phyloP scores from a whole-genome alignment of 2,888 invertebrate species.

The Drosophila kanekoi region DNA sequence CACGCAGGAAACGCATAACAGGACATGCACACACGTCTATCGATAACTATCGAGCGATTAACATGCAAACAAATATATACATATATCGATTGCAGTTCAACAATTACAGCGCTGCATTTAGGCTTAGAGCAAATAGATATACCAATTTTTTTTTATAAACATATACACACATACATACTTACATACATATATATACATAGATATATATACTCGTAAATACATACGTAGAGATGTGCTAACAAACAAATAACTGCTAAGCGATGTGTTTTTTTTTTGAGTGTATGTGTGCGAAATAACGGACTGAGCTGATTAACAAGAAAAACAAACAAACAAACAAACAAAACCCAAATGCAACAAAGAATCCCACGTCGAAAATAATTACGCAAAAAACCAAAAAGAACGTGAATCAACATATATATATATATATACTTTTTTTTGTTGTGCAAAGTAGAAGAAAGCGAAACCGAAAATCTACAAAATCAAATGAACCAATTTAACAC shows the following conservation, averaged over 20 bases:
- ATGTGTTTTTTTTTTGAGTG: slow-evolving; percentile 15
- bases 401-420: slow-evolving; percentile 1
- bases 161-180: slow-evolving; percentile 6
- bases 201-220: slow-evolving; percentile 5
- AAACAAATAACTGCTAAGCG: background rate
- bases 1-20: slow-evolving; percentile 24
- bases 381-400: slow-evolving; percentile 7
- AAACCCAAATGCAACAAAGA: slow-evolving; percentile 34
- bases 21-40: slow-evolving; percentile 17
- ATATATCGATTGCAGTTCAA: slow-evolving; percentile 17
- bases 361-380: slow-evolving; percentile 4
- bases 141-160: slow-evolving; percentile 16
- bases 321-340: background rate
- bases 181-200: slow-evolving; percentile 6
- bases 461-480: slow-evolving; percentile 12
- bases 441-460: slow-evolving; percentile 2
- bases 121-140: slow-evolving; percentile 5
- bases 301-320: slow-evolving; percentile 39
- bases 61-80: slow-evolving; percentile 4
- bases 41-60: slow-evolving; percentile 11
- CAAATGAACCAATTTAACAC: slow-evolving; percentile 15
- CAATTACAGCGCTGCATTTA: slow-evolving; percentile 36
- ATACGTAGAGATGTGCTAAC: slow-evolving; percentile 20
- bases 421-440: slow-evolving; percentile 39
- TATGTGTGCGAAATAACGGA: slow-evolving; percentile 31